Evolutionary conservation across 2,113 vertebrate genomes (phyloP), one percentile per base, ranked within the genome.

Genomic region (Dromiciops gliroides): DNA sequence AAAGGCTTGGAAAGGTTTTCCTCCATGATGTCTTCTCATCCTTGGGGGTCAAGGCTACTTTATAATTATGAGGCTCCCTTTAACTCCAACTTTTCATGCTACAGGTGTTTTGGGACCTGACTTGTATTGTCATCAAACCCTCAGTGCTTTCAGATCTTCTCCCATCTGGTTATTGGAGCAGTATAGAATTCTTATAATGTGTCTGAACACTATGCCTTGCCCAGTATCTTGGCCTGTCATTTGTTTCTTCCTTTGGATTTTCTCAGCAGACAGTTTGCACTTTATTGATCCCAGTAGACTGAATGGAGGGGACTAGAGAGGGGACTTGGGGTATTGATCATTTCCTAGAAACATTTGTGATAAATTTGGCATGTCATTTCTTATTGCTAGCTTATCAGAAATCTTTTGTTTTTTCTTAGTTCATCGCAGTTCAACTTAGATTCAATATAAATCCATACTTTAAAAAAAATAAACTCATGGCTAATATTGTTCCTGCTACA

Each of bases 1-100:
- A 9, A 25, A 44, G 67, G 7, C n/a, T 44, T 44, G n/a, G n/a
- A 83, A 83, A 83, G 67, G 16, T 83, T 83, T 83, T 83, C 60
- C 67, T 83, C 19, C n/a, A 44, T 83, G 7, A 44, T 8, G n/a
- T 75, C 37, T 5, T 83, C 67, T 83, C 67, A n/a, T 83, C 44
- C 67, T 44, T 8, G n/a, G n/a, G 19, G 67, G n/a, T 83, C 37
- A 83, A 83, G 67, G 5, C 19, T 44, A 44, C 19, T 83, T 44
- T 44, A 52, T 2, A 3, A 0, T 10, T 10, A 1, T 11, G 6
- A 48, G 0, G 26, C 22, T 6, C 6, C 19, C 11, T 25, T 14
- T 44, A 6, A 44, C 12, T 94, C 7, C 31, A 19, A 2, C 26
- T 75, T 89, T 8, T 44, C 8, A 25, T 14, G 12, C 22, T 83